These are phyloP conservation scores for Harpagifer antarcticus DNA, from an alignment of 2,797 vertebrate genomes.

Conservation along the genomic window DNA sequence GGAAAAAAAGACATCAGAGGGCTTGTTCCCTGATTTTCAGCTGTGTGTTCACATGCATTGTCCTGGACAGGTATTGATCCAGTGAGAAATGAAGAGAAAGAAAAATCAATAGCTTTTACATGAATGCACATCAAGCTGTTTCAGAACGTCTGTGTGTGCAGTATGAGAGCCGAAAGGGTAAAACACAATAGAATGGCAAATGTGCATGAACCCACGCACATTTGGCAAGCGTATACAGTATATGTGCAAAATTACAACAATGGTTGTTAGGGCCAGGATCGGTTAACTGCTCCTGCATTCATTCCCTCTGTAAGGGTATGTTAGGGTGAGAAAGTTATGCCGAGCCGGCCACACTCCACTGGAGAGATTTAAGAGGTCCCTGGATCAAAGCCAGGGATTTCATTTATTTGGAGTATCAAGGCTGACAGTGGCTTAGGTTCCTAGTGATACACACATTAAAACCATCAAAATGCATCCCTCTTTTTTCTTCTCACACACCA, in stretches of 20 bases:
- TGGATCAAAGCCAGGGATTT: constrained; percentile 65
- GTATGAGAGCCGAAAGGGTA: constrained; percentile 47
- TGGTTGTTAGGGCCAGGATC: constrained; percentile 20
- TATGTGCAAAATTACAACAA: neutral
- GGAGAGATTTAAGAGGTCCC: constrained; percentile 51
- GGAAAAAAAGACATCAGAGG: constrained; percentile 63
- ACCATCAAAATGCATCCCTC: constrained; percentile 47
- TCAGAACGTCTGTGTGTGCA: constrained; percentile 48
- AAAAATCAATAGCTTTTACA: constrained; percentile 85
- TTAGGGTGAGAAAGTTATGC: constrained; percentile 29
- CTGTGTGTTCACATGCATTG: constrained; percentile 73
- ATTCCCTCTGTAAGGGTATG: constrained; percentile 16
- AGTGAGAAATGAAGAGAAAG: constrained; percentile 65
- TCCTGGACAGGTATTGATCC: constrained; percentile 78
- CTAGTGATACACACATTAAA: constrained; percentile 47
- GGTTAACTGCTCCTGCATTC: constrained; percentile 17
- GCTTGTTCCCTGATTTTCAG: constrained; percentile 69
- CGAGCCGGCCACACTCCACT: constrained; percentile 30
- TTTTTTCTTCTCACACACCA: neutral
- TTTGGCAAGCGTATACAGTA: neutral
- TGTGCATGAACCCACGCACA: constrained; percentile 6
- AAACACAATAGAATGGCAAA: constrained; percentile 25
- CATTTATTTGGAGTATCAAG: constrained; percentile 53
- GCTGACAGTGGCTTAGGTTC: constrained; percentile 53
- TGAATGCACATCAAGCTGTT: constrained; percentile 83